Evolutionary conservation across 2,888 invertebrate genomes (phyloP), one percentile per base, ranked within the genome.

Genomic region (Hypsopygia costalis): DNA sequence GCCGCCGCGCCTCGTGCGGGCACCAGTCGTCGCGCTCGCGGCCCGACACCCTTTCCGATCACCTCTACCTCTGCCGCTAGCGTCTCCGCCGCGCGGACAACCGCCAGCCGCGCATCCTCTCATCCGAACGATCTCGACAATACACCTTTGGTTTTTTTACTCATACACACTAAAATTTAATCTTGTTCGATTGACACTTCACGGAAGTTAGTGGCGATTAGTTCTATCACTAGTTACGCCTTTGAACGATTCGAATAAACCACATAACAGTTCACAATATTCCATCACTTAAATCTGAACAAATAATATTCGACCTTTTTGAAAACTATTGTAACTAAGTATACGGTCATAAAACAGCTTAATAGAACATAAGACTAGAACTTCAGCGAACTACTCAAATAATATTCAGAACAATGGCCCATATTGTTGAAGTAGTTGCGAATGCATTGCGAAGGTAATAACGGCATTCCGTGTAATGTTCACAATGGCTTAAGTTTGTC

Each of bases 1-100:
- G 86, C 62, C 82, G 82, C 69, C 85, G 78, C 78, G 83, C 85
- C 81, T 86, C 87, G 78, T 87, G 87, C 86, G 80, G 78, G 80
- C 87, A 87, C 87, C 87, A 86, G 57, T 83, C 83, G 69, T 88
- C 86, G 68, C 83, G 82, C 82, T 86, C 87, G 76, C 86, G 86
- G 59, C 86, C 87, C 87, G 87, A 87, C 87, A 88, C 87, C 81
- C 86, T 87, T 83, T 70, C 78, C 75, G 73, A 68, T 76, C 62
- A 60, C 59, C 53, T 56, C 59, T 49, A 62, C 71, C 63, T 61
- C 61, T 55, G 52, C 62, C 70, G 68, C 72, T 81, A 81, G 78
- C 79, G 76, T 72, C 75, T 74, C 73, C 81, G 76, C 70, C 69
- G 65, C 64, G 74, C 76, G 63, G 69, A 69, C 54, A 62, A 63